phyloP scores from a whole-genome alignment of 2,113 vertebrate species.

The Aptenodytes patagonicus region DNA sequence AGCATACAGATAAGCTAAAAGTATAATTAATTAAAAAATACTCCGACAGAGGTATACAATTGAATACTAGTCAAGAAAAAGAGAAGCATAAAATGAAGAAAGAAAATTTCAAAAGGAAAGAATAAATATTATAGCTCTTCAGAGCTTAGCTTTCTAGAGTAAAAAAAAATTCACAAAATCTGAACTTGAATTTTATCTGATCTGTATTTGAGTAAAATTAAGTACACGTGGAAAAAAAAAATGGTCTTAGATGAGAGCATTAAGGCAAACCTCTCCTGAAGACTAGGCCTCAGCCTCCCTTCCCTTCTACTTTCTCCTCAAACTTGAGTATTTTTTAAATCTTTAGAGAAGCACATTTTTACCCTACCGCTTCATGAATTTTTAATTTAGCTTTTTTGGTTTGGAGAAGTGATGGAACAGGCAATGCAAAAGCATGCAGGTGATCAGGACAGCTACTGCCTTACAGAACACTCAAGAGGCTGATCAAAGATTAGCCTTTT shows the following conservation, averaged over 20 bases:
- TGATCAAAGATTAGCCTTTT: background rate
- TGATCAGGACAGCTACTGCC: background rate
- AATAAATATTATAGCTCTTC: background rate
- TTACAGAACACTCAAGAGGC: background rate
- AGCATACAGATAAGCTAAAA: background rate
- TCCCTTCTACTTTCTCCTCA: background rate
- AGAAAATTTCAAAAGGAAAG: background rate
- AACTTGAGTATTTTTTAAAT: background rate
- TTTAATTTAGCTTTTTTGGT: background rate
- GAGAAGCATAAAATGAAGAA: background rate
- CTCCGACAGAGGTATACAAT: background rate
- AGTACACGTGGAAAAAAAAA: background rate
- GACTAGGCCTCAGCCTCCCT: background rate
- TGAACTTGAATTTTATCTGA: background rate
- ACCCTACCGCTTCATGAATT: background rate
- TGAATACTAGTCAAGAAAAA: background rate
- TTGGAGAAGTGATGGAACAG: background rate
- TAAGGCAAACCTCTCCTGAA: background rate
- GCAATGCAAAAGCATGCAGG: background rate
- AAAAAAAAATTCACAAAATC: background rate
- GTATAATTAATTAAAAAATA: background rate
- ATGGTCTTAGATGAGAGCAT: background rate
- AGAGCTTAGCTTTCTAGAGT: background rate
- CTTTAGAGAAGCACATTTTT: background rate
- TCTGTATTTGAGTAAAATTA: background rate